Conservation (phyloP, 2,113 vertebrate species). For the Plestiodon gilberti region DNA sequence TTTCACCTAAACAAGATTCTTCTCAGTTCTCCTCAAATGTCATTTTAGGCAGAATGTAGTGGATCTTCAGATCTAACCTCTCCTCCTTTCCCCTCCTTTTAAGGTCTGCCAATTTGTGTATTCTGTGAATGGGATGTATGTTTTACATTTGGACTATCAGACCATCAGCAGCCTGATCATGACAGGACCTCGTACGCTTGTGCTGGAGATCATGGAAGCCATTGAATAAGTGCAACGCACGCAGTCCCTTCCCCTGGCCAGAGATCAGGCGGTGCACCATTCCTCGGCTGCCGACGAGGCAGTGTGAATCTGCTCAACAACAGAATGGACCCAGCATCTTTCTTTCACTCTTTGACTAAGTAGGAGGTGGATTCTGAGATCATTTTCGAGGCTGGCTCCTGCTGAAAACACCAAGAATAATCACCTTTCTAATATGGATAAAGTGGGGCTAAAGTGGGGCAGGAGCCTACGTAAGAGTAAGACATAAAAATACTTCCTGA, state of each 20-base stretch:
- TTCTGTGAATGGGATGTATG: slow-evolving; percentile 82
- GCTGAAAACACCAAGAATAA: not conserved
- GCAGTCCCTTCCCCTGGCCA: not conserved
- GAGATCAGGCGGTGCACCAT: not conserved
- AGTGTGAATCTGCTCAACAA: no score
- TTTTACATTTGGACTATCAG: slow-evolving; percentile 83
- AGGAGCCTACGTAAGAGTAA: not conserved
- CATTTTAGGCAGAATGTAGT: not conserved
- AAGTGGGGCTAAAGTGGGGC: not conserved
- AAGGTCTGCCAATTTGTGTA: slow-evolving; percentile 87
- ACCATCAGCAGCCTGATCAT: slow-evolving; percentile 85
- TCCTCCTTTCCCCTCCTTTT: slow-evolving; percentile 8
- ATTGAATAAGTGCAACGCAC: slow-evolving; percentile 64
- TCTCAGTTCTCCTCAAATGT: not conserved
- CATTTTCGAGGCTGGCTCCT: not conserved
- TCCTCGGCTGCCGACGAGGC: not conserved
- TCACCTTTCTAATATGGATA: not conserved
- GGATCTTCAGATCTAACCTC: not conserved
- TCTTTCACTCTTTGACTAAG: no score
- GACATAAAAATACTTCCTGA: not conserved
- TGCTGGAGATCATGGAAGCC: slow-evolving; percentile 87
- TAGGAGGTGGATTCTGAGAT: not conserved
- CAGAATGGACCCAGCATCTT: not conserved
- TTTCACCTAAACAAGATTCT: no score
- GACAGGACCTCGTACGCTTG: slow-evolving; percentile 83